These are phyloP conservation scores for fruit fly (Drosophila melanogaster) DNA, from an alignment of 1,140 invertebrate species.

Conservation along the genomic window DNA sequence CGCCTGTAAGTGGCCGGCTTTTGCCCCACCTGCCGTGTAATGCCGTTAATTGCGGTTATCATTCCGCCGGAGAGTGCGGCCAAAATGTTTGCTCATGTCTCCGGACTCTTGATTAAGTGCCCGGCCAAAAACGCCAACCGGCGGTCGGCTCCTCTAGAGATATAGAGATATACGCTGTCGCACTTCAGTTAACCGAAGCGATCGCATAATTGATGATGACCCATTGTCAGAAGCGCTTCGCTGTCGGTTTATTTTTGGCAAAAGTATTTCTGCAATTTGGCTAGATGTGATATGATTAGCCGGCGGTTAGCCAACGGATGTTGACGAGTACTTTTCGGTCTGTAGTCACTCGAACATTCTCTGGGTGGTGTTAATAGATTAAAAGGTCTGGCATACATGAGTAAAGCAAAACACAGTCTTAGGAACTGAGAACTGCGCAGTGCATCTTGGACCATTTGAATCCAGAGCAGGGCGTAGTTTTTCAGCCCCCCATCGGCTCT, in stretches of 20 bases:
- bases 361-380: constrained; percentile 1
- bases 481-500: constrained; percentile 30
- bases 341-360: not conserved
- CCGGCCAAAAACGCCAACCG: constrained; percentile 53
- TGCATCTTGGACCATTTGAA: constrained; percentile 7
- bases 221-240: constrained; percentile 40
- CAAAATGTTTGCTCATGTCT: constrained; percentile 77
- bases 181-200: constrained; percentile 38
- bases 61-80: constrained; percentile 18
- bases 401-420: not conserved
- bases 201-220: constrained; percentile 70
- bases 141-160: not conserved
- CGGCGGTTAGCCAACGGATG: constrained; percentile 27
- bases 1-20: constrained; percentile 58
- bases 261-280: constrained; percentile 19
- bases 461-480: not conserved
- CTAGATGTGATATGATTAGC: constrained; percentile 32
- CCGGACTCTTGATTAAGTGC: constrained; percentile 71
- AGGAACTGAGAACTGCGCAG: not conserved
- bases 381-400: not conserved
- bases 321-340: constrained; percentile 6
- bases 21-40: constrained; percentile 39
- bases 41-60: constrained; percentile 72
- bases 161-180: constrained; percentile 65
- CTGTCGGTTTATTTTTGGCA: constrained; percentile 45